phyloP scores from a whole-genome alignment of 1,140 invertebrate genomes.

The Hyposmocoma kahamanoa region DNA sequence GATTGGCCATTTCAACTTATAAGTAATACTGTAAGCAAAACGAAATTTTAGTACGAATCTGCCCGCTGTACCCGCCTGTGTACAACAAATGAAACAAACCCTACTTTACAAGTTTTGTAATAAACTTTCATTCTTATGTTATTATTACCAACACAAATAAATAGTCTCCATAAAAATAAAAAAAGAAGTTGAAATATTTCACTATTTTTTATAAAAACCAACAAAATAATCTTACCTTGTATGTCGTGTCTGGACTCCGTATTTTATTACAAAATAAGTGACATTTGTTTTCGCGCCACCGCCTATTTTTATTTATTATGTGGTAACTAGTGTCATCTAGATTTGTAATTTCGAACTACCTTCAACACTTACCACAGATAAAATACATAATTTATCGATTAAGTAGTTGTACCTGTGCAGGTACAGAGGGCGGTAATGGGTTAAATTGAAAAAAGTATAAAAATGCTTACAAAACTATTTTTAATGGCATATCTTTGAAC shows the following conservation, averaged over 20 bases:
- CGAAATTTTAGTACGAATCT: not conserved
- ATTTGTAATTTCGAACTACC: not conserved
- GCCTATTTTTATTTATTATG: not conserved
- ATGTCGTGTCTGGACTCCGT: not conserved
- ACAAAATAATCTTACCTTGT: not conserved
- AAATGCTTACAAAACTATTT: no score
- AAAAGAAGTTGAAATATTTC: not conserved
- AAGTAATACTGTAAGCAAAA: conserved; percentile 1
- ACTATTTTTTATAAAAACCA: not conserved
- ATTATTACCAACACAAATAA: not conserved
- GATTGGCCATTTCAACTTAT: not conserved
- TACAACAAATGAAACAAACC: not conserved
- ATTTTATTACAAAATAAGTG: not conserved
- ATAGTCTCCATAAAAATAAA: not conserved
- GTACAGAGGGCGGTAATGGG: conserved; percentile 3
- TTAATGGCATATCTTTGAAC: no score
- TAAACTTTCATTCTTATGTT: not conserved
- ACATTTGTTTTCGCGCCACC: not conserved
- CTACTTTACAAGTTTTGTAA: not conserved
- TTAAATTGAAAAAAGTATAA: no score
- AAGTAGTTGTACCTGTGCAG: not conserved
- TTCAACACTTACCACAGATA: not conserved
- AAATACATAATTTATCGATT: not conserved
- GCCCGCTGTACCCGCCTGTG: not conserved
- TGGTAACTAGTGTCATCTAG: not conserved